Evolutionary conservation across 2,797 vertebrate species (phyloP).

Genomic region (Squalus acanthias): DNA sequence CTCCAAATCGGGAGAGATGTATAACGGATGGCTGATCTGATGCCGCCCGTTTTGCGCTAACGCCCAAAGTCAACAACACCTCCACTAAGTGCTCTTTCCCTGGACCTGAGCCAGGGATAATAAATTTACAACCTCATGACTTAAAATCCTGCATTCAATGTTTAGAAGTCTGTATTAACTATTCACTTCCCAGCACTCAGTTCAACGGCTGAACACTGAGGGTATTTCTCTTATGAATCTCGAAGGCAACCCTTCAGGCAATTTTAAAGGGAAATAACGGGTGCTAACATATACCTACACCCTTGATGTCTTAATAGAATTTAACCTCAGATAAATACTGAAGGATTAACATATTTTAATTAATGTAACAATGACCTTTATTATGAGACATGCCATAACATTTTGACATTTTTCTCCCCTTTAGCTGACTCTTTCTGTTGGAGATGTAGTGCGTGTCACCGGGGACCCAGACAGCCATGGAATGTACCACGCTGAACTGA

Average conservation of each 20-base stretch:
- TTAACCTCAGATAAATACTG: not conserved
- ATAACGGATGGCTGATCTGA: not conserved
- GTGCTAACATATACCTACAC: not conserved
- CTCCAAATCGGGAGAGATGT: not conserved
- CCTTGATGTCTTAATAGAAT: not conserved
- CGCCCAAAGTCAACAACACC: not conserved
- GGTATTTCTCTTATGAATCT: not conserved
- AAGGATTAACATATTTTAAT: not conserved
- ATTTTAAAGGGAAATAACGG: not conserved
- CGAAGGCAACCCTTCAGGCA: not conserved
- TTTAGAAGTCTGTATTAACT: not conserved
- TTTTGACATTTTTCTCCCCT: not conserved
- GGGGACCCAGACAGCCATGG: conserved; percentile 39
- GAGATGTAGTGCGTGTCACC: conserved; percentile 38
- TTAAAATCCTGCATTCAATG: not conserved
- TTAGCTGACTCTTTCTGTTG: conserved; percentile 48
- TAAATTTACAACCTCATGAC: not conserved
- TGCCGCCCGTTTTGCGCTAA: not conserved
- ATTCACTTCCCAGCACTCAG: not conserved
- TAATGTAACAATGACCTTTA: not conserved
- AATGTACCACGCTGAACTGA: conserved; percentile 25
- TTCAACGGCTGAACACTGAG: not conserved
- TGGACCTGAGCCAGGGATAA: not conserved
- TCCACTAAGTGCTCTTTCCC: not conserved
- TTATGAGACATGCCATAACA: not conserved